Percentiles rank a stretch among this genome's conserved stretches.
Conservation (phyloP, 2,113 vertebrate species). For the Chaetodon trifascialis region DNA sequence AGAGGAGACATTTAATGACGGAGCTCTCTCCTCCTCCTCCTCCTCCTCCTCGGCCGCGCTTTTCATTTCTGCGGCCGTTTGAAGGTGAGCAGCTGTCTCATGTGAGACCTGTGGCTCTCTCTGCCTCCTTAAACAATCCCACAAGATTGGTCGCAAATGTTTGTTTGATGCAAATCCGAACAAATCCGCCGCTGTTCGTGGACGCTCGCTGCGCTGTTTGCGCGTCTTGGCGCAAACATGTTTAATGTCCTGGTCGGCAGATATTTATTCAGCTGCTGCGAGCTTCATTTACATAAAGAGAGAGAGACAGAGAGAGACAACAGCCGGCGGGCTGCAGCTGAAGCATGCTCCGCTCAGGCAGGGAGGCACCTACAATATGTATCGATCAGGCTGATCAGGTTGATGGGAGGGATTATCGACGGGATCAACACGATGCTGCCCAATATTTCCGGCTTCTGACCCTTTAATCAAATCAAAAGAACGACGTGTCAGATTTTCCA, state of each 20-base stretch:
- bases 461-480: not conserved
- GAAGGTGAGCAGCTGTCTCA: constrained; percentile 72
- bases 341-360: constrained; percentile 12
- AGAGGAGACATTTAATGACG: constrained; percentile 27
- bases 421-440: no score
- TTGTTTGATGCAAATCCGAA: constrained; percentile 82
- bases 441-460: not conserved
- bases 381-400: constrained; percentile 45
- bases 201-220: constrained; percentile 72
- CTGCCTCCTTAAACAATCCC: constrained; percentile 65
- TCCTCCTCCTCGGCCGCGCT: not conserved
- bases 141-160: constrained; percentile 75
- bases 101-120: constrained; percentile 39
- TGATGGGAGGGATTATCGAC: not conserved
- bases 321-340: constrained; percentile 23
- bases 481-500: not conserved
- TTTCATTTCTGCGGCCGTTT: constrained; percentile 1
- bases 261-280: constrained; percentile 85
- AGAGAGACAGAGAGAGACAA: constrained; percentile 8
- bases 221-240: constrained; percentile 79
- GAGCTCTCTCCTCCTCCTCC: not conserved
- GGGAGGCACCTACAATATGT: not conserved
- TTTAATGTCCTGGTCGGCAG: constrained; percentile 63
- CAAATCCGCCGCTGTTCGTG: constrained; percentile 80
- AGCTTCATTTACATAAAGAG: constrained; percentile 70